Percentiles rank a stretch among this genome's conserved stretches.
These are phyloP conservation scores for Campoplex capitator DNA, from an alignment of 2,888 invertebrate genomes.

Conservation along the genomic window DNA sequence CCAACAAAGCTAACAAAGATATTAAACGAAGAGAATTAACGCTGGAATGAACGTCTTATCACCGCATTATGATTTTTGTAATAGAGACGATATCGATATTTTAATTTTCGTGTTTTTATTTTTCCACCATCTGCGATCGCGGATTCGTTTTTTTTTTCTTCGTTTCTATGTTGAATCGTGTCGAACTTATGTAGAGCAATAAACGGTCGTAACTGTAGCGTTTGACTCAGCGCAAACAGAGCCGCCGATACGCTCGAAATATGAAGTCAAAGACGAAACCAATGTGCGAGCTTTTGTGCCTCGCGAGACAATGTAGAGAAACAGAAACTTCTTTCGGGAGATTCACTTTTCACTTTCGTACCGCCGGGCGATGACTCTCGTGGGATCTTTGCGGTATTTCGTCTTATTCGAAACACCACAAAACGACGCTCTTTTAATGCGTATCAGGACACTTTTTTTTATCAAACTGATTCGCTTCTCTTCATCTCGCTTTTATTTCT, in stretches of 20 bases:
- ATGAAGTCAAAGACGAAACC: conserved; percentile 44
- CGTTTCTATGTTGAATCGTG: neutral
- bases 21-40: neutral
- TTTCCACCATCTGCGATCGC: neutral
- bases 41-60: neutral
- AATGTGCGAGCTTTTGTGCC: conserved; percentile 9
- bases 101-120: neutral
- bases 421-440: neutral
- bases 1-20: neutral
- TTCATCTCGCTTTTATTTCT: neutral
- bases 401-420: neutral
- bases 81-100: neutral
- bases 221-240: conserved; percentile 57
- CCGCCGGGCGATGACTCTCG: conserved; percentile 3
- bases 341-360: conserved; percentile 31
- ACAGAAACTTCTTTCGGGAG: conserved; percentile 7
- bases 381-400: conserved; percentile 16
- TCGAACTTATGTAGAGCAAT: neutral
- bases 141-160: neutral
- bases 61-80: neutral
- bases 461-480: neutral
- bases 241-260: conserved; percentile 55
- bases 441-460: neutral
- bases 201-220: conserved; percentile 21
- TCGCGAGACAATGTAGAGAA: neutral